phyloP scores from a whole-genome alignment of 2,797 vertebrate genomes.

The Sebastes taczanowskii region DNA sequence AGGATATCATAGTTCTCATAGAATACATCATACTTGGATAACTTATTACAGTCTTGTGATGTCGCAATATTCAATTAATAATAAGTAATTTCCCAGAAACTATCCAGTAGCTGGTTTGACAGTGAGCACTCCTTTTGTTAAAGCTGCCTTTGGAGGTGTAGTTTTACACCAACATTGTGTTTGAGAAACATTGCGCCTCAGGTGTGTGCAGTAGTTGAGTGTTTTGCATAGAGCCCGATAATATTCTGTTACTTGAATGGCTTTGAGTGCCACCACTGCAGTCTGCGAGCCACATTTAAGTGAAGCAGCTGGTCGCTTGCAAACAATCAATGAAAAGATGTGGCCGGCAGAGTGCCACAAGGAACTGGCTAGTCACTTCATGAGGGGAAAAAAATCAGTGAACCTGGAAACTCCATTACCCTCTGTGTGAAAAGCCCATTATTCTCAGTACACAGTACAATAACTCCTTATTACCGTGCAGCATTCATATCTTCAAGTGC shows the following conservation, averaged over 20 bases:
- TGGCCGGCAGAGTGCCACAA: constrained; percentile 3
- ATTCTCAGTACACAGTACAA: constrained; percentile 39
- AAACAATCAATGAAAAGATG: constrained; percentile 41
- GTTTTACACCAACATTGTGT: too few species aligned
- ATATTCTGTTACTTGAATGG: constrained; percentile 13
- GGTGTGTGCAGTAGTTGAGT: neutral
- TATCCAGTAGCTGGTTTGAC: too few species aligned
- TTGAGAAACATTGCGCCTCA: too few species aligned
- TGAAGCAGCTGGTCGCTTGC: constrained; percentile 25
- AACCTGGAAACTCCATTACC: constrained; percentile 32
- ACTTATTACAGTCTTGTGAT: neutral
- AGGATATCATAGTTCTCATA: too few species aligned
- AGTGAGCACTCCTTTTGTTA: too few species aligned
- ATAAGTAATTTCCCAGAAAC: neutral
- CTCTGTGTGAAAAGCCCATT: constrained; percentile 43
- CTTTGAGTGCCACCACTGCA: constrained; percentile 1
- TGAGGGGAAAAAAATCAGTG: constrained; percentile 21
- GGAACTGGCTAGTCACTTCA: constrained; percentile 27
- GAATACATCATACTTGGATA: neutral
- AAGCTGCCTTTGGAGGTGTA: too few species aligned
- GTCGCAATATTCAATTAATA: neutral
- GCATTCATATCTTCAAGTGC: constrained; percentile 53
- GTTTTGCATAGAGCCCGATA: constrained; percentile 1
- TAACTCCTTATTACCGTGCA: constrained; percentile 50
- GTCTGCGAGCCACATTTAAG: constrained; percentile 1